Evolutionary conservation across 2,888 invertebrate genomes (phyloP).

Genomic region (Pristionchus arcanus): DNA sequence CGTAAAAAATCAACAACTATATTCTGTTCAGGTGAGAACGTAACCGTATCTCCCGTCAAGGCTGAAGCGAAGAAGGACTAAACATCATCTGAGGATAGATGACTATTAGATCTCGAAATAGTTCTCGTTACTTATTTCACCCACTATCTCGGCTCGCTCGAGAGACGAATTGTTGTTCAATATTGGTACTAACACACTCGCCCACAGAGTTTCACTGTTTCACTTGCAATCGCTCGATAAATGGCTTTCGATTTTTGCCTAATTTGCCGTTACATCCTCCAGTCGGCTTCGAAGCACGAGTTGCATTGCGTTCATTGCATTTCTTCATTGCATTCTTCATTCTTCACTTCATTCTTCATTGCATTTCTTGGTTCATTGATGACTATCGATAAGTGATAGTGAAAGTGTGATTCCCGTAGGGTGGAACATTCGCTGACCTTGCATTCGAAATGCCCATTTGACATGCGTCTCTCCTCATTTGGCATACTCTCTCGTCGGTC

Average conservation of each 20-base stretch:
- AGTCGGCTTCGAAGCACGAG: no score
- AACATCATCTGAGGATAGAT: slow-evolving; percentile 7
- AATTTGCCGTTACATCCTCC: no score
- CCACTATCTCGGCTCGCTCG: neutral
- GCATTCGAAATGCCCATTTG: neutral
- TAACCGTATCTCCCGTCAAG: slow-evolving; percentile 17
- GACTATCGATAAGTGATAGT: neutral
- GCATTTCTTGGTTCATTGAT: neutral
- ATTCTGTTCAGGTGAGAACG: slow-evolving; percentile 1
- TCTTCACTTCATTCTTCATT: no score
- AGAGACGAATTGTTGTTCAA: neutral
- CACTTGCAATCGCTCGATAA: neutral
- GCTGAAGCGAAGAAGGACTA: neutral
- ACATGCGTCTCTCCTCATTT: no score
- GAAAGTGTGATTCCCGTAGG: neutral
- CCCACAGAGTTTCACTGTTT: neutral
- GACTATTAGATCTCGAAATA: neutral
- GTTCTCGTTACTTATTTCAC: no score
- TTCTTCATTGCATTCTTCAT: no score
- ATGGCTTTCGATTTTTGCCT: neutral
- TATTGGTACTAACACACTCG: neutral
- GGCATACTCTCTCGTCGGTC: no score
- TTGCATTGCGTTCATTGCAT: no score
- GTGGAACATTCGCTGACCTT: neutral
- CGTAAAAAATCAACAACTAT: neutral